Evolutionary conservation across 2,888 invertebrate genomes (phyloP), one percentile per base, ranked within the genome.

Genomic region (Cartodere bifasciata): DNA sequence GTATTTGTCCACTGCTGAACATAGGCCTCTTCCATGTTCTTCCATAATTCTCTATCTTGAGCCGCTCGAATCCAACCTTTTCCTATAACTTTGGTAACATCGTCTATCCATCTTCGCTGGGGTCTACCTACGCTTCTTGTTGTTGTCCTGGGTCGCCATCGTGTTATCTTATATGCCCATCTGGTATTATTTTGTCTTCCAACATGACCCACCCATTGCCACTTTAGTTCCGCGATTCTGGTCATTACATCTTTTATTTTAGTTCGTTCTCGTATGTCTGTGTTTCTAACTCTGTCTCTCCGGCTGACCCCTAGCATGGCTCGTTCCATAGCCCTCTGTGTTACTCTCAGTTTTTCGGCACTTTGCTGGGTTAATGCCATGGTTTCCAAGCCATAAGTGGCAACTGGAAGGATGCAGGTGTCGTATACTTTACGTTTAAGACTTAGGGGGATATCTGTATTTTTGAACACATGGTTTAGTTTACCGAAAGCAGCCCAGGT

Each of bases 321-420:
- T n/a, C 31, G 21, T 15, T 37, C 30, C 31, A 27, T 37, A 17
- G 36, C 36, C 16, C 35, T 29, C 13, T 38, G 36, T 7, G 33
- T 29, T 6, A 35, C 31, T 17, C 20, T 28, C 13, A 41, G 23
- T 29, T 29, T 33, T 4, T 27, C 16, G 2, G 28, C 25, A 7
- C 31, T 28, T 11, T 36, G 26, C 10, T 31, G 23, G 12, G 35
- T 38, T 5, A 38, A 26, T 10, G 34, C 10, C 38, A 34, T 36
- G 20, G 38, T 42, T 33, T 42, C 38, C 13, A 34, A 20, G 9
- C 35, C 42, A 22, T 41, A 39, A 7, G 39, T 40, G 22, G 35
- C 34, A 22, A 37, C 36, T 22, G 40, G 42, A 13, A 37, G 21
- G 15, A 40, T 31, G 16, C 31, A 26, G 14, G 12, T 11, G 13